A percentile compares a stretch with the other conserved stretches of the same genome.
phyloP scores from a whole-genome alignment of 2,113 vertebrate species.

The Myiozetetes cayanensis region DNA sequence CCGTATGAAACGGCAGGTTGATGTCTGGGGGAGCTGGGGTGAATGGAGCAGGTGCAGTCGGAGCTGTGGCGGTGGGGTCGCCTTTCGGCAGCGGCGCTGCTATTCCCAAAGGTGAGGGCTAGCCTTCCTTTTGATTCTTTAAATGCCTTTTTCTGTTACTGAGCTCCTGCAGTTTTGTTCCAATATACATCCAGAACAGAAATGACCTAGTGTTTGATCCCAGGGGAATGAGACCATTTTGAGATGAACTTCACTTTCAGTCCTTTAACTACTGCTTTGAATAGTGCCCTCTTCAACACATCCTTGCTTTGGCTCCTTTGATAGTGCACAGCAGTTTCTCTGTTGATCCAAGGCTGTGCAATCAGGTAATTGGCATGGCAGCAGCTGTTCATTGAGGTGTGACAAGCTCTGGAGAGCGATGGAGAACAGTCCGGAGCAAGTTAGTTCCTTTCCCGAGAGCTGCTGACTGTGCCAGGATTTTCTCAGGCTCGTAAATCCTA shows the following conservation, averaged over 20 bases:
- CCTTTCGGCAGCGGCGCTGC: conserved; percentile 80
- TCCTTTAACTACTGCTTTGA: not conserved
- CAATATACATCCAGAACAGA: not conserved
- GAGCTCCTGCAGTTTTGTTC: not conserved
- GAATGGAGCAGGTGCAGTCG: conserved; percentile 87
- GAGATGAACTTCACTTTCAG: not conserved
- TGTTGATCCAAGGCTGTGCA: not conserved
- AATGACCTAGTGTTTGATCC: not conserved
- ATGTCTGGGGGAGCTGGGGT: conserved; percentile 87
- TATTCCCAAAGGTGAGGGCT: conserved; percentile 82
- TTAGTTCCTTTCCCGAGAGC: not conserved
- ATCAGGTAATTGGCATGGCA: not conserved
- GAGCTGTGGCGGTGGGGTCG: conserved; percentile 88
- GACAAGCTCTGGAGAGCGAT: not conserved
- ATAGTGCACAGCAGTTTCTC: not conserved
- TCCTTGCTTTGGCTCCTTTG: not conserved
- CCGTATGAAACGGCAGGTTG: conserved; percentile 62
- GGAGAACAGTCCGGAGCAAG: not conserved
- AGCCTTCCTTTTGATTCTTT: not conserved
- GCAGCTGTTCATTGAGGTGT: not conserved
- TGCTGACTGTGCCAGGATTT: not conserved
- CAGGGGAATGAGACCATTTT: not conserved
- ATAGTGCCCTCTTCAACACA: not conserved
- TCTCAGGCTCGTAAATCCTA: not conserved
- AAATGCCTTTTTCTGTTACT: not conserved